phyloP scores from a whole-genome alignment of 2,888 invertebrate genomes.

The Priocnemis perturbator region DNA sequence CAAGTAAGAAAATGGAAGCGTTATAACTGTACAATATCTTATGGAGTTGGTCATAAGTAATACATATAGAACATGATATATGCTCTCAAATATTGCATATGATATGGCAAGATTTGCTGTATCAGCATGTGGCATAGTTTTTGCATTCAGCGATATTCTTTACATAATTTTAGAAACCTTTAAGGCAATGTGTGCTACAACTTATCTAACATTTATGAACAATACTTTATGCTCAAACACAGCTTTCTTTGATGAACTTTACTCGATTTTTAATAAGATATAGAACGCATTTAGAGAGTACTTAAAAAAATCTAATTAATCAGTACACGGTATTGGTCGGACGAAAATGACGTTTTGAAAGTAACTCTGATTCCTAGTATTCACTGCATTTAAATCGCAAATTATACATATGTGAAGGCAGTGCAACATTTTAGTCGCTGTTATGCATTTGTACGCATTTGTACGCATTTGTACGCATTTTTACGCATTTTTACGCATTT shows the following conservation, averaged over 20 bases:
- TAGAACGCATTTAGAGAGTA: neutral
- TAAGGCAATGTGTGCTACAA: neutral
- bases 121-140: slow-evolving; percentile 34
- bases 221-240: neutral
- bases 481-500: slow-evolving; percentile 8
- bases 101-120: slow-evolving; percentile 29
- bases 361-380: neutral
- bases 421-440: no score
- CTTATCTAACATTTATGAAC: neutral
- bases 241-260: neutral
- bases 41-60: slow-evolving; percentile 44
- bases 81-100: slow-evolving; percentile 31
- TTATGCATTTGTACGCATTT: neutral
- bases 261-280: neutral
- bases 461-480: neutral
- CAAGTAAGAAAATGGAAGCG: slow-evolving; percentile 28
- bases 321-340: no score
- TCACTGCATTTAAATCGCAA: slow-evolving; percentile 5
- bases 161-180: slow-evolving; percentile 22
- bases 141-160: slow-evolving; percentile 38
- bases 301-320: slow-evolving; percentile 17
- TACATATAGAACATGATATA: slow-evolving; percentile 43
- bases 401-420: neutral
- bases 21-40: slow-evolving; percentile 47
- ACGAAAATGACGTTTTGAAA: no score